Conservation (phyloP, 1,140 invertebrate genomes). For the Acromyrmex charruanus region DNA sequence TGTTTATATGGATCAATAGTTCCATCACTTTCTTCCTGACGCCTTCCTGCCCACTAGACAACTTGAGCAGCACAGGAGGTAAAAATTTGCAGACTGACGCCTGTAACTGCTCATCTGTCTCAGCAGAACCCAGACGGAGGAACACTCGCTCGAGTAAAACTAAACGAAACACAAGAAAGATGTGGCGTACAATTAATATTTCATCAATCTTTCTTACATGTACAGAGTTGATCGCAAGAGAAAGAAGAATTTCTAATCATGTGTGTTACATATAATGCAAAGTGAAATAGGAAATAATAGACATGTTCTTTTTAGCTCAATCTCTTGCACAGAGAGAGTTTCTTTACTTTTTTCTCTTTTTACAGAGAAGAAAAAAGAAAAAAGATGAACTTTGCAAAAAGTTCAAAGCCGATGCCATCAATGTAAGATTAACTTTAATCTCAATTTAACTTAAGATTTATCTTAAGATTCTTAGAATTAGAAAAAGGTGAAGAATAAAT, state of each 20-base stretch:
- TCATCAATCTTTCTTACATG: not conserved
- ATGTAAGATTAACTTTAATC: no score
- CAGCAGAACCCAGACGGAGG: conserved; percentile 94
- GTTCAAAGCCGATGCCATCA: no score
- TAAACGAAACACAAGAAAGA: conserved; percentile 77
- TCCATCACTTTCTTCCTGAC: conserved; percentile 97
- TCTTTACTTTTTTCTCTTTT: no score
- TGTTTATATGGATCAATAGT: conserved; percentile 96
- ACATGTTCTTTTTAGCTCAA: no score
- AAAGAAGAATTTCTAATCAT: not conserved
- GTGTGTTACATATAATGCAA: not conserved
- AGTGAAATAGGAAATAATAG: not conserved
- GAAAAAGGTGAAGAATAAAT: no score
- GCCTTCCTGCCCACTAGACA: conserved; percentile 94
- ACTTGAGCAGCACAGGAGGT: conserved; percentile 95
- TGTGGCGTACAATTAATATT: not conserved
- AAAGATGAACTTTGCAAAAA: no score
- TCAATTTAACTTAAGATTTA: no score
- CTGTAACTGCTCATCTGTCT: conserved; percentile 95
- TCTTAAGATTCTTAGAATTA: no score
- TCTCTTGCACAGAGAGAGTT: no score
- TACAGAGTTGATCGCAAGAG: not conserved
- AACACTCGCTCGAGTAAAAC: conserved; percentile 96
- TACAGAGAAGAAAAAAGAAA: no score
- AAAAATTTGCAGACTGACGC: conserved; percentile 94